Evolutionary conservation across 2,888 invertebrate genomes (phyloP).

Genomic region (Tipula unca): DNA sequence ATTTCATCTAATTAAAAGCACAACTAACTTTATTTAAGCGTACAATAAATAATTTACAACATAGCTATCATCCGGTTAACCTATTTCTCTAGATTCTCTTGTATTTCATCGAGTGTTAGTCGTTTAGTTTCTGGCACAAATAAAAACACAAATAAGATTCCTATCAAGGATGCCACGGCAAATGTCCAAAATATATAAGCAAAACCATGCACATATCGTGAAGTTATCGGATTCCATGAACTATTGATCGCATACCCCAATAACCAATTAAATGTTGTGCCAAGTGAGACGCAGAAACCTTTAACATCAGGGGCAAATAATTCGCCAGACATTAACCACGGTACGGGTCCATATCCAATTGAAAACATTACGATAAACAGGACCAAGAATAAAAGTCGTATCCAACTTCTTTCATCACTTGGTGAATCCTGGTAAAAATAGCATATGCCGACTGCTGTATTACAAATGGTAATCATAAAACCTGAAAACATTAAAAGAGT

Average conservation of each 20-base stretch:
- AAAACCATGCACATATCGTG: too few species aligned
- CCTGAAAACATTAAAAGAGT: conserved; percentile 60
- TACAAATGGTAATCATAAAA: conserved; percentile 54
- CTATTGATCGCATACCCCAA: too few species aligned
- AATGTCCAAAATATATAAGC: conserved; percentile 69
- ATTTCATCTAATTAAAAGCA: too few species aligned
- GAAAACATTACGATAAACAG: conserved; percentile 67
- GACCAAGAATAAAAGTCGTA: conserved; percentile 57
- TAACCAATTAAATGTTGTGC: conserved; percentile 68
- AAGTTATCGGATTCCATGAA: too few species aligned
- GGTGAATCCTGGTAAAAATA: conserved; percentile 40
- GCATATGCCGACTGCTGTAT: conserved; percentile 54
- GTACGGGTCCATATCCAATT: conserved; percentile 70
- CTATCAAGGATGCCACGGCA: conserved; percentile 50
- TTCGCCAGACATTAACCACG: conserved; percentile 64
- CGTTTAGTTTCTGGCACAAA: conserved; percentile 52
- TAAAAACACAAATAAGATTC: conserved; percentile 53
- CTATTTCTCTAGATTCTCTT: conserved; percentile 53
- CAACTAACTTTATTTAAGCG: too few species aligned
- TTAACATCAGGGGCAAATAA: conserved; percentile 64
- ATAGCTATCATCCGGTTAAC: too few species aligned
- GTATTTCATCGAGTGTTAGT: conserved; percentile 59
- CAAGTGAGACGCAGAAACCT: conserved; percentile 59
- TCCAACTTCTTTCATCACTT: conserved; percentile 23
- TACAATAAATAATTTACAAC: too few species aligned